Evolutionary conservation across 2,888 invertebrate genomes (phyloP).

Genomic region (Sminthurinus aureus): DNA sequence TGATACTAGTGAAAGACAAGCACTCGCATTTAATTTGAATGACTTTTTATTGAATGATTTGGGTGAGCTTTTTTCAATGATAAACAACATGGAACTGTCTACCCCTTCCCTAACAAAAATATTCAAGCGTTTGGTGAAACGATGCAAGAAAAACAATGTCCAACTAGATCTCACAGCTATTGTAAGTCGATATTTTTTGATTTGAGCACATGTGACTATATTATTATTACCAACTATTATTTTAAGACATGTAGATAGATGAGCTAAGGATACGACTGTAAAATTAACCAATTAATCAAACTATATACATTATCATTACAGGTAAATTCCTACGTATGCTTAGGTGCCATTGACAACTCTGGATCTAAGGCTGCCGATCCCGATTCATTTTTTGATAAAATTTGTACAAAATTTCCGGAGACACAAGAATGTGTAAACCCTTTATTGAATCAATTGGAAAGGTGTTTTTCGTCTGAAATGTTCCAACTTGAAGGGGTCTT

Average conservation of each 20-base stretch:
- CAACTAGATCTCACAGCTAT: slow-evolving; percentile 16
- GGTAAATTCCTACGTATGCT: slow-evolving; percentile 7
- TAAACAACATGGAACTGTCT: background rate
- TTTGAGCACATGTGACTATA: background rate
- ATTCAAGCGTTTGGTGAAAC: slow-evolving; percentile 2
- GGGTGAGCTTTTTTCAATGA: background rate
- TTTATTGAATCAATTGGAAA: slow-evolving; percentile 15
- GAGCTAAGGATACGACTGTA: background rate
- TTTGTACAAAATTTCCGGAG: slow-evolving; percentile 7
- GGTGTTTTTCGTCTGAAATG: slow-evolving; percentile 9
- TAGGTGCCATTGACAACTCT: slow-evolving; percentile 4
- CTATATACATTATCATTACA: background rate
- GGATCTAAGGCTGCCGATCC: background rate
- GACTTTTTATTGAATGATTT: background rate
- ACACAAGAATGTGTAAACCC: slow-evolving; percentile 20
- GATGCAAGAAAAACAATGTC: slow-evolving; percentile 27
- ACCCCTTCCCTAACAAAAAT: background rate
- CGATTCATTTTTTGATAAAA: slow-evolving; percentile 5
- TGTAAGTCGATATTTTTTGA: slow-evolving; percentile 18
- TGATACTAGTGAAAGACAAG: background rate
- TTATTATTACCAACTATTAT: background rate
- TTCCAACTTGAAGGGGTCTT: slow-evolving; percentile 27
- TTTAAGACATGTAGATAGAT: background rate
- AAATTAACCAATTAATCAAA: slow-evolving; percentile 3
- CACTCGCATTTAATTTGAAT: background rate